These are phyloP conservation scores for Eupithecia insigniata DNA, from an alignment of 2,888 invertebrate species.

Conservation along the genomic window DNA sequence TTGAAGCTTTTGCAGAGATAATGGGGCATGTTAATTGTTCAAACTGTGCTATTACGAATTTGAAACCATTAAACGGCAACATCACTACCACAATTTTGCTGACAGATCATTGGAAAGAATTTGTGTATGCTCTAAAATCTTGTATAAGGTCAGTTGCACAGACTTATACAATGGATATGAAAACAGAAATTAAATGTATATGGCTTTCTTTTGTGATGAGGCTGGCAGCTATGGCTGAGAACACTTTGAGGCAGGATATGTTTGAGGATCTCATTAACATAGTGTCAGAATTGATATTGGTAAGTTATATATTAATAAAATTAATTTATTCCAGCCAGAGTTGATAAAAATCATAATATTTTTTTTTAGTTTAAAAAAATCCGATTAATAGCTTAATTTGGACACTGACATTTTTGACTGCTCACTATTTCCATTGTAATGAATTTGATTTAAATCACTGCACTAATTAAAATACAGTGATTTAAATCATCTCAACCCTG, in stretches of 20 bases:
- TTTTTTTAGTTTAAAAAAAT: no score
- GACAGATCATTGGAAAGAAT: constrained; percentile 61
- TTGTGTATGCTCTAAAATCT: constrained; percentile 59
- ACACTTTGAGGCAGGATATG: constrained; percentile 61
- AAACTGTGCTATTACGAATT: constrained; percentile 53
- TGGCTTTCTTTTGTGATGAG: constrained; percentile 68
- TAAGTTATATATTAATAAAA: neutral
- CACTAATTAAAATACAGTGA: no score
- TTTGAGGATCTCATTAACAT: constrained; percentile 59
- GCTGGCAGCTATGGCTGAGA: constrained; percentile 62
- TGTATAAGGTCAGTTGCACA: constrained; percentile 53
- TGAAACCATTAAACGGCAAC: constrained; percentile 56
- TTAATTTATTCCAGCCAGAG: neutral
- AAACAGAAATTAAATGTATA: constrained; percentile 60
- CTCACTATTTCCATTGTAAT: no score
- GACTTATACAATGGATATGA: constrained; percentile 44
- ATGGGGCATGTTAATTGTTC: constrained; percentile 65
- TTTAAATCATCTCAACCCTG: no score
- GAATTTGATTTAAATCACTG: no score
- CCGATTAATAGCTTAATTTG: no score
- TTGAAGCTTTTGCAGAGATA: constrained; percentile 68
- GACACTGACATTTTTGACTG: no score
- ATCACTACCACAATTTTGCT: constrained; percentile 59
- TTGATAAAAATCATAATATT: no score
- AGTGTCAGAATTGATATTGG: constrained; percentile 38